Evolutionary conservation across 2,797 vertebrate species (phyloP).

Genomic region (Typhlichthys eigenmanni): DNA sequence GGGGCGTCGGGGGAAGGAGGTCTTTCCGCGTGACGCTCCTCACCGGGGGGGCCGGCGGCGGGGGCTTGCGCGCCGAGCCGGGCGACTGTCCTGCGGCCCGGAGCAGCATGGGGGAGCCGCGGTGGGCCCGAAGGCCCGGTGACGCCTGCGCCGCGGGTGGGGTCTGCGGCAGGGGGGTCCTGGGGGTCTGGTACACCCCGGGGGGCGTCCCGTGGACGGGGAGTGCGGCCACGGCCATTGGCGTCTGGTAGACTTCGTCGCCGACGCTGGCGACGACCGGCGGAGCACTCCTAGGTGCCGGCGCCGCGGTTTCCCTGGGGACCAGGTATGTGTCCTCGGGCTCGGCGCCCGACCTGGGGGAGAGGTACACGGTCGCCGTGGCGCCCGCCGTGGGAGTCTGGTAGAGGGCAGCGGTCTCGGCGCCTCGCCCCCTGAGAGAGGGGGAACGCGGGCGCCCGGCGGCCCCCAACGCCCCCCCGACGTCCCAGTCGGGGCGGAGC

Average conservation of each 20-base stretch:
- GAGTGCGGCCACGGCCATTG: conserved; percentile 51
- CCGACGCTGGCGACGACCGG: conserved; percentile 36
- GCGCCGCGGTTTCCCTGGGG: conserved; percentile 66
- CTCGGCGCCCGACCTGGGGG: conserved; percentile 62
- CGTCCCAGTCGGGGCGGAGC: conserved; percentile 76
- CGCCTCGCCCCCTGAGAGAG: conserved; percentile 71
- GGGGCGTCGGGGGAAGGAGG: conserved; percentile 29
- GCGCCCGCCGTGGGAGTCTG: conserved; percentile 66
- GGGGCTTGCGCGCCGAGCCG: conserved; percentile 74
- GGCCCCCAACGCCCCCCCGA: conserved; percentile 30
- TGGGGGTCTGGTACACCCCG: conserved; percentile 75
- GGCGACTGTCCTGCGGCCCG: conserved; percentile 73
- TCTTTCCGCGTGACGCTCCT: conserved; percentile 80
- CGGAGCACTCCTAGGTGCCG: conserved; percentile 67
- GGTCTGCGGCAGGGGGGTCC: conserved; percentile 66
- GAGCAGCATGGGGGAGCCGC: conserved; percentile 74
- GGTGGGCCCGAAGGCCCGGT: conserved; percentile 58
- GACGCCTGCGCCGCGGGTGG: conserved; percentile 58
- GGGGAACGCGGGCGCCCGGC: conserved; percentile 75
- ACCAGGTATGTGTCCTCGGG: conserved; percentile 73
- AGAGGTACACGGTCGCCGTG: conserved; percentile 75
- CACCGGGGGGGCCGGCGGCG: conserved; percentile 80
- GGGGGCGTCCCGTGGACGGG: conserved; percentile 39
- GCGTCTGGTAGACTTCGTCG: conserved; percentile 80
- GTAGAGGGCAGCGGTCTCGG: conserved; percentile 71